Base-by-base conservation (phyloP, 2,888 invertebrate genomes). In the Drosophila kanekoi region DNA sequence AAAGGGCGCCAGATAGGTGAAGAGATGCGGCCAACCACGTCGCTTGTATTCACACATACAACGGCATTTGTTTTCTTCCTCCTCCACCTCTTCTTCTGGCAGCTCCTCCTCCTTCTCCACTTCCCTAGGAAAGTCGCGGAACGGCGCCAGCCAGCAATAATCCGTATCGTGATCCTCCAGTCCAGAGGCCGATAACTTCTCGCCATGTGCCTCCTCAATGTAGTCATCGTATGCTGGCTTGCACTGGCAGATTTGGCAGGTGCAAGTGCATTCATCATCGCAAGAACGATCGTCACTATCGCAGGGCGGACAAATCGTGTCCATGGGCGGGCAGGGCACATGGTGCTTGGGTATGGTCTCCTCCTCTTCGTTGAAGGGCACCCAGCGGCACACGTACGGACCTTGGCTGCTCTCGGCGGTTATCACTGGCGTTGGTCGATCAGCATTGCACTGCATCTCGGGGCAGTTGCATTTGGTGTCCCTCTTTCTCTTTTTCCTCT, bases 371-470 rank as follows among this genome's bases (percentile, higher is more conserved):
- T 65, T 52, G 45, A 23, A 80, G 32, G 80, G 68, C 18, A 87
- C 14, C 90, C 90, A 90, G 11, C 84, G 87, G 47, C 91, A 91
- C 9, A 79, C 62, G 23, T 73, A 90, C 1, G 90, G 89, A 1
- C 90, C 90, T 40, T 90, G 90, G 40, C 90, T 84, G 53, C 89
- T 81, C 45, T 90, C 91, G 1, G 80, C 76, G 5, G 81, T 79
- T 3, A 89, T 72, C 1, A 61, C 54, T 2, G 86, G 81, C n/a
- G 69, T 41, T 8, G 56, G 65, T 0, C 28, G 47, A 5, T 77
- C 64, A 49, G 61, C 58, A 11, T 58, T 54, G 18, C 89, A 89
- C 8, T 76, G 52, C 33, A 90, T 35, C 4, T 58, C 41, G 2
- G 77, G 79, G 23, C 91, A 91, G 0, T 72, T 67, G 54, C 80